Conservation (phyloP, 2,113 vertebrate species). For the Calidris pugnax region DNA sequence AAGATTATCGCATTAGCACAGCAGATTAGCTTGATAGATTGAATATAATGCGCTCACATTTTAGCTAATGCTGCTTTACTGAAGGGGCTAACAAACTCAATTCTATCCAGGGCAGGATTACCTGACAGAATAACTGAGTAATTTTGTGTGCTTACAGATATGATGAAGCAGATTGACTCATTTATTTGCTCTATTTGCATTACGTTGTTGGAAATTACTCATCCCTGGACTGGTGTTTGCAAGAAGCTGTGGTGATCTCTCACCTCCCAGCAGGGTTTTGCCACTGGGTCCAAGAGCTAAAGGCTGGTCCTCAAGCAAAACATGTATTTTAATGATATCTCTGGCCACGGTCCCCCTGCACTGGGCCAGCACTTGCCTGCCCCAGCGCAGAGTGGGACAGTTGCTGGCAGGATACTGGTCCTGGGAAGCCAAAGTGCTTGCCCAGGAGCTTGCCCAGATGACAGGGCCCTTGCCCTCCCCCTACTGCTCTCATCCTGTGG, state of each 20-base stretch:
- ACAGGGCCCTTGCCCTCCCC: fast-evolving
- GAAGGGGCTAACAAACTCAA: conserved; percentile 35
- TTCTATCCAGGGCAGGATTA: conserved; percentile 35
- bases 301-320: not conserved
- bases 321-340: not conserved
- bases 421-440: not conserved
- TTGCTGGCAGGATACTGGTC: fast-evolving
- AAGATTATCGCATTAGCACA: conserved; percentile 3
- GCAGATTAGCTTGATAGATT: conserved; percentile 23
- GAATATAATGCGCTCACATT: conserved; percentile 9
- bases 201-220: not conserved
- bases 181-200: not conserved
- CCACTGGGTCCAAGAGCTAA: not conserved
- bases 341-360: not conserved
- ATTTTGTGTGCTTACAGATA: not conserved
- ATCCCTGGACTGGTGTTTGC: not conserved
- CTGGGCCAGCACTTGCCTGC: not conserved
- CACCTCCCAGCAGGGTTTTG: not conserved
- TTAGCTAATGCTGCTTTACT: conserved; percentile 31
- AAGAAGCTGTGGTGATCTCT: not conserved
- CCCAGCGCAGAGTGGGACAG: not conserved
- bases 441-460: not conserved
- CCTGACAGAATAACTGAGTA: not conserved
- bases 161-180: not conserved
- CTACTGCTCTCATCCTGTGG: not conserved